Evolutionary conservation across 2,888 invertebrate species (phyloP), one percentile per base, ranked within the genome.

Genomic region (Ommatoiulus sabulosus): DNA sequence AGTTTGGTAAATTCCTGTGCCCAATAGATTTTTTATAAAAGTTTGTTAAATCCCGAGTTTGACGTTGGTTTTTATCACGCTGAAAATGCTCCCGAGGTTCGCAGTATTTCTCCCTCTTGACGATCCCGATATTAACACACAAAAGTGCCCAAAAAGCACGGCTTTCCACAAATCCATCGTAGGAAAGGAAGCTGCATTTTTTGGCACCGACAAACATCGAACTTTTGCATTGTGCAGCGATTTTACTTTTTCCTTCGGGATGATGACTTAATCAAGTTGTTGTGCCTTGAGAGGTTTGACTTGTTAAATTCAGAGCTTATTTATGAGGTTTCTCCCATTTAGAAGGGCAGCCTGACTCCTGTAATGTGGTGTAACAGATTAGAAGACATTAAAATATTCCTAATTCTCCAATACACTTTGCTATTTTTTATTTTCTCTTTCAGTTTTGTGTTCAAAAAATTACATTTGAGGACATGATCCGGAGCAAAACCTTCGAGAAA

Each of bases 301-400:
- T 57, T 17, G 57, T 57, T 57, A 57, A 57, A 57, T 57, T 57
- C 57, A 57, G 57, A 57, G 57, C 57, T 57, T 57, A 57, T 57
- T 57, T 57, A 57, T 57, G 17, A 57, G 57, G 57, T 57, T 57
- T 57, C 17, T 17, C 57, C 57, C 17, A 17, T 57, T 57, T 57
- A 57, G 57, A 57, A 57, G 57, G 57, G 57, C 17, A 17, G 63
- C 63, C 63, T 63, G 63, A 20, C 63, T 20, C 63, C 63, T 63
- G 63, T 63, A 63, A 12, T 20, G 63, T 63, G 63, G 63, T 63
- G 63, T 63, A 63, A 63, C 63, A 63, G 20, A 63, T 63, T 63
- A 63, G 63, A 63, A n/a, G 63, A 63, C 63, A 63, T 63, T 63
- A 63, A 63, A 63, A 63, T 63, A 63, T 63, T 63, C 63, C 63